Conservation (phyloP, 2,888 invertebrate species). For the Brachyptera risi region DNA sequence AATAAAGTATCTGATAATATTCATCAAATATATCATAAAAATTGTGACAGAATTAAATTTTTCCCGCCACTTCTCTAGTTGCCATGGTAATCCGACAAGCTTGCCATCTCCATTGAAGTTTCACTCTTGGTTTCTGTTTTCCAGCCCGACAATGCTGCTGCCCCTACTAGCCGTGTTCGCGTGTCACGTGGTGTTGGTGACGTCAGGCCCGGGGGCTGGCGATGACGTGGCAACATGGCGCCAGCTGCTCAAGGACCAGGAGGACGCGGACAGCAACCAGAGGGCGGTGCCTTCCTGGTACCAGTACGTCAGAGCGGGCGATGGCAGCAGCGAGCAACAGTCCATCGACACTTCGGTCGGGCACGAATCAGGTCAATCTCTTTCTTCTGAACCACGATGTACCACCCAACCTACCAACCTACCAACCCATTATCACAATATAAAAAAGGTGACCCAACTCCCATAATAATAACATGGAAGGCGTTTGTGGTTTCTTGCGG, state of each 20-base stretch:
- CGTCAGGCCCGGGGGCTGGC: conserved; percentile 13
- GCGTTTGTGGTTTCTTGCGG: too few species aligned
- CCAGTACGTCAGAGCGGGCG: neutral
- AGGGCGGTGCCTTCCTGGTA: neutral
- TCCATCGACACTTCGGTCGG: neutral
- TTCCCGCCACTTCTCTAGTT: too few species aligned
- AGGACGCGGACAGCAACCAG: neutral
- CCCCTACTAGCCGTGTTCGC: conserved; percentile 17
- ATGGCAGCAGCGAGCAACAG: neutral
- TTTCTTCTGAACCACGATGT: neutral
- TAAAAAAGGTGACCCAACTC: too few species aligned
- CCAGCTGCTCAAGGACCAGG: conserved; percentile 8
- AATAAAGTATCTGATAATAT: too few species aligned
- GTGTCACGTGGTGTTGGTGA: conserved; percentile 27
- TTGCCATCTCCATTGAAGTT: too few species aligned
- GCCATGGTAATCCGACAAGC: too few species aligned
- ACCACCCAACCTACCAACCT: neutral
- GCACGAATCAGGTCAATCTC: neutral
- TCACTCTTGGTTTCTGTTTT: too few species aligned
- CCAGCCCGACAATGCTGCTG: conserved; percentile 17
- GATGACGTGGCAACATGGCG: conserved; percentile 23
- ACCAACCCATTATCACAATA: too few species aligned
- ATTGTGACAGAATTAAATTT: too few species aligned
- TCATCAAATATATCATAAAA: too few species aligned
- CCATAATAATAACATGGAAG: too few species aligned